phyloP scores from a whole-genome alignment of 1,140 invertebrate genomes.

The Magallana angulata region DNA sequence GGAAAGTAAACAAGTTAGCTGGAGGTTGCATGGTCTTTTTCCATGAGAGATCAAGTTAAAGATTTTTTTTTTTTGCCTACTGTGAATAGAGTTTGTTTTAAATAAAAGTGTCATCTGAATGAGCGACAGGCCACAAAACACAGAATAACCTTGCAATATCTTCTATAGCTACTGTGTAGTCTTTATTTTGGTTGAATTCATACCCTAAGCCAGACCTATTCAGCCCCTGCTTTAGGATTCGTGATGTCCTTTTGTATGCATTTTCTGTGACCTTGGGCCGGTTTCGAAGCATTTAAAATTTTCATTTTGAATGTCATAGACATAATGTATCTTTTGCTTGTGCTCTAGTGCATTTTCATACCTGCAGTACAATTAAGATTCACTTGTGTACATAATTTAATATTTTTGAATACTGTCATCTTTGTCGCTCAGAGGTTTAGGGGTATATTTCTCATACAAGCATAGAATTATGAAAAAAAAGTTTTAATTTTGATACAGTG shows the following conservation, averaged over 20 bases:
- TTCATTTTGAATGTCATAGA: not conserved
- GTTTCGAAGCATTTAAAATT: not conserved
- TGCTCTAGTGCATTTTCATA: not conserved
- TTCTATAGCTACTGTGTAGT: not conserved
- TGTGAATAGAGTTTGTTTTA: slow-evolving; percentile 1
- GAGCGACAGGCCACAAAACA: not conserved
- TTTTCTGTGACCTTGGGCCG: slow-evolving; percentile 5
- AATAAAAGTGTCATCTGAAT: slow-evolving; percentile 30
- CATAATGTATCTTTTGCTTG: not conserved
- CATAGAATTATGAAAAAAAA: too few species aligned
- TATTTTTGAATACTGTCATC: too few species aligned
- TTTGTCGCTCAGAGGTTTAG: too few species aligned
- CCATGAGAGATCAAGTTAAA: too few species aligned
- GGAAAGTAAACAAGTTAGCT: not conserved
- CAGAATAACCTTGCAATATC: not conserved
- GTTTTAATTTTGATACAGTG: too few species aligned
- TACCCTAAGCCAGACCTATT: not conserved
- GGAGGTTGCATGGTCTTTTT: not conserved
- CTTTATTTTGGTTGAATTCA: slow-evolving; percentile 4
- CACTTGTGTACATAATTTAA: too few species aligned
- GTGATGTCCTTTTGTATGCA: slow-evolving; percentile 3
- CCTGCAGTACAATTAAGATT: not conserved
- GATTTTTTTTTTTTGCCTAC: not conserved
- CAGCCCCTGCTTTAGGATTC: not conserved
- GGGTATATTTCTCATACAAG: too few species aligned